phyloP scores from a whole-genome alignment of 2,797 vertebrate species.

The Hoplostethus mediterraneus region DNA sequence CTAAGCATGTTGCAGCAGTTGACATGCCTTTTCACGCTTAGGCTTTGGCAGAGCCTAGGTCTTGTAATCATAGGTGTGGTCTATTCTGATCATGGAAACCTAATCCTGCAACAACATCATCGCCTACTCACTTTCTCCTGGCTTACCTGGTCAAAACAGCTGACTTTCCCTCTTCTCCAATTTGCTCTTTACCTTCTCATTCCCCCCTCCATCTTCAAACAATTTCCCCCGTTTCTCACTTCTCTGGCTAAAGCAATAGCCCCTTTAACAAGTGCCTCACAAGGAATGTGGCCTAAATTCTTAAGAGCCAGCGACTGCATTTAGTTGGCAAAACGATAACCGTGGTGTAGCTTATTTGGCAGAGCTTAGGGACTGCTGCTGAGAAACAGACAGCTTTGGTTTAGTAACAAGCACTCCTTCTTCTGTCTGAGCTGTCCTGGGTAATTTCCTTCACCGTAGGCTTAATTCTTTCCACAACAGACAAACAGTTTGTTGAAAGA shows the following conservation, averaged over 20 bases:
- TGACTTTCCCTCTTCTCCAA: not conserved
- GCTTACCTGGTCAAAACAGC: not conserved
- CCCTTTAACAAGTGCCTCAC: not conserved
- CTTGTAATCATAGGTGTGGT: conserved; percentile 25
- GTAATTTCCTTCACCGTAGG: conserved; percentile 21
- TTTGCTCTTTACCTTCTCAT: not conserved
- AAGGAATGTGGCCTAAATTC: conserved; percentile 37
- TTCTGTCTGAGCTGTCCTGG: not conserved
- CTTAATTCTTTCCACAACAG: conserved; percentile 35
- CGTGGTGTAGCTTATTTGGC: conserved; percentile 19
- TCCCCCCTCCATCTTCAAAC: not conserved
- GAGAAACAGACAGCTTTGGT: conserved; percentile 45
- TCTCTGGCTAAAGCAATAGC: conserved; percentile 16
- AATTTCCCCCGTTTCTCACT: conserved; percentile 1
- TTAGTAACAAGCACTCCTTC: conserved; percentile 40
- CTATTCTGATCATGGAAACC: not conserved
- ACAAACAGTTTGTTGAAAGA: conserved; percentile 28
- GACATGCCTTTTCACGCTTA: not conserved
- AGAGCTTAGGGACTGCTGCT: conserved; percentile 18
- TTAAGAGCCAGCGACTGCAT: conserved; percentile 19
- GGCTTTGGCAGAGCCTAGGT: not conserved
- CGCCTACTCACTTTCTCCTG: no score
- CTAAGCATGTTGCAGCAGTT: conserved; percentile 10
- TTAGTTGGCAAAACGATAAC: conserved; percentile 33
- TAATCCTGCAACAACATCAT: conserved; percentile 5